phyloP scores from a whole-genome alignment of 2,797 vertebrate species.

The Parambassis ranga region DNA sequence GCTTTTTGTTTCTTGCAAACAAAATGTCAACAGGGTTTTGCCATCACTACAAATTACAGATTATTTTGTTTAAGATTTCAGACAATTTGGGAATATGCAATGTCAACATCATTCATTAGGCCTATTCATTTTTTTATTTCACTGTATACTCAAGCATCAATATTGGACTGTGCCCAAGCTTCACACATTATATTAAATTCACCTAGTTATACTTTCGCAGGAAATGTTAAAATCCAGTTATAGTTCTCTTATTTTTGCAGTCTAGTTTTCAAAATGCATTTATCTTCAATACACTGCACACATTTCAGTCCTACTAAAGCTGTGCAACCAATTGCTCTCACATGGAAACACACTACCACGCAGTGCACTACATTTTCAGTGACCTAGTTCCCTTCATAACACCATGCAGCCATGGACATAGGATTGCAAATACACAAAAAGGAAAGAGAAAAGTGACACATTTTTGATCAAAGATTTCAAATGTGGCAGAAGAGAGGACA shows the following conservation, averaged over 20 bases:
- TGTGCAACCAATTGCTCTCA: constrained; percentile 16
- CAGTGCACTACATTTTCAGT: constrained; percentile 56
- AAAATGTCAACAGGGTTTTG: too few species aligned
- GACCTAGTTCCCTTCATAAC: constrained; percentile 69
- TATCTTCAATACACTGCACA: neutral
- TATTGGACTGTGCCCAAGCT: too few species aligned
- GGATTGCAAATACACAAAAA: neutral
- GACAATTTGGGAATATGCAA: too few species aligned
- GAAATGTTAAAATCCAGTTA: too few species aligned
- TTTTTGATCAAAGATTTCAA: neutral
- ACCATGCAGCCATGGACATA: constrained; percentile 9
- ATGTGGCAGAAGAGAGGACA: neutral
- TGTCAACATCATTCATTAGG: too few species aligned
- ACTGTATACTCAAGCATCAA: neutral
- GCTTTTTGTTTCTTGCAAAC: too few species aligned
- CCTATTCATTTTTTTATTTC: too few species aligned
- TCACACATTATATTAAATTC: too few species aligned
- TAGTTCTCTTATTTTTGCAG: too few species aligned
- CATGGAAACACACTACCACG: constrained; percentile 18
- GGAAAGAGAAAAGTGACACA: neutral
- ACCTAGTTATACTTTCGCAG: too few species aligned
- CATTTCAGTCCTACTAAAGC: constrained; percentile 7
- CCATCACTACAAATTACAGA: too few species aligned
- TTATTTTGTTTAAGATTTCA: too few species aligned
- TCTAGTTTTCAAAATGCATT: neutral